Conservation (phyloP, 1,140 invertebrate species). For the Saccostrea cuccullata region DNA sequence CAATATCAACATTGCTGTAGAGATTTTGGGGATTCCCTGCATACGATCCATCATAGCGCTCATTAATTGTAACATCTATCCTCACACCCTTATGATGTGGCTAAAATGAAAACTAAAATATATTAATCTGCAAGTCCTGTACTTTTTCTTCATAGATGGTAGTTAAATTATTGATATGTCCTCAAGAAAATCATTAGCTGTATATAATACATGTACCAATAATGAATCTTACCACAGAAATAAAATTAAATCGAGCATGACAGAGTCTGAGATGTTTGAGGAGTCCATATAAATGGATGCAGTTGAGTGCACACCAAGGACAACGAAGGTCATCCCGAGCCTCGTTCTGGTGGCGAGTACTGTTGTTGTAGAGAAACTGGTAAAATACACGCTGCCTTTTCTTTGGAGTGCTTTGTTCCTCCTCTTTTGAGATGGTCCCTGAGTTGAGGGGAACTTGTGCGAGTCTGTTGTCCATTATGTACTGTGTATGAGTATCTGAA, state of each 20-base stretch:
- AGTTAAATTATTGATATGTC: neutral
- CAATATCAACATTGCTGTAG: conserved; percentile 84
- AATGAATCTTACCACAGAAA: conserved; percentile 87
- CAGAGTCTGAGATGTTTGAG: conserved; percentile 95
- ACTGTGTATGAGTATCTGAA: conserved; percentile 57
- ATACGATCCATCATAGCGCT: conserved; percentile 96
- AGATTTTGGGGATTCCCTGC: conserved; percentile 95
- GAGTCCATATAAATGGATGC: conserved; percentile 90
- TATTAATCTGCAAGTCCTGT: neutral
- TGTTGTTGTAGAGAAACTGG: conserved; percentile 97
- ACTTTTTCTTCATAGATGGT: neutral
- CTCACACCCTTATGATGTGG: conserved; percentile 88
- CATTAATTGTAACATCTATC: conserved; percentile 97
- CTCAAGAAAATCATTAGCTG: neutral
- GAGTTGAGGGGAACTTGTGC: conserved; percentile 41
- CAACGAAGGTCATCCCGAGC: conserved; percentile 94
- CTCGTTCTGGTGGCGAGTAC: conserved; percentile 95
- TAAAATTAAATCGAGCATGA: conserved; percentile 95
- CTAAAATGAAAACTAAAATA: conserved; percentile 55
- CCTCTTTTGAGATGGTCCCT: conserved; percentile 59
- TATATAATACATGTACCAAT: neutral
- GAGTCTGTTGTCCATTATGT: conserved; percentile 61
- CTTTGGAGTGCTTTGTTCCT: conserved; percentile 67
- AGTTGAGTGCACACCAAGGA: conserved; percentile 96
- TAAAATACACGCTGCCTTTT: conserved; percentile 88